Evolutionary conservation across 2,888 invertebrate genomes (phyloP).

Genomic region (Notocelia uddmanniana): DNA sequence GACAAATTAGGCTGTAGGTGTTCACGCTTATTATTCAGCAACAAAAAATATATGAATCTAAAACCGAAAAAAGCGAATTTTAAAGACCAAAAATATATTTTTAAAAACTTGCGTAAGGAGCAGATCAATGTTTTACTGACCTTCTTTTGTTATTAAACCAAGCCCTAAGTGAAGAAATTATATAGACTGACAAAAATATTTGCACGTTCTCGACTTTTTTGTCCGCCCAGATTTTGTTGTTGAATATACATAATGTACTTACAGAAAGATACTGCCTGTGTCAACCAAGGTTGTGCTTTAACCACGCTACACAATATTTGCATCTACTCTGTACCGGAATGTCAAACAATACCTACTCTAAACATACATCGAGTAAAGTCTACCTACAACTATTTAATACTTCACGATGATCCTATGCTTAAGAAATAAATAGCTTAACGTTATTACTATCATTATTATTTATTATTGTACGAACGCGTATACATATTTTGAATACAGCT

Average conservation of each 20-base stretch:
- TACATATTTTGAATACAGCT: constrained; percentile 84
- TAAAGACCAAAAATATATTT: too few relatives aligned
- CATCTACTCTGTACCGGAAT: constrained; percentile 44
- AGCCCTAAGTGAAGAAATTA: too few relatives aligned
- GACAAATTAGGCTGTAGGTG: not conserved
- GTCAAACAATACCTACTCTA: constrained; percentile 50
- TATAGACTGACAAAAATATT: too few relatives aligned
- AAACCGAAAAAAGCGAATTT: too few relatives aligned
- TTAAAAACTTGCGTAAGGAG: too few relatives aligned
- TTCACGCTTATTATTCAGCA: not conserved
- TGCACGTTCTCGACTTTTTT: not conserved
- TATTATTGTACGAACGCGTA: constrained; percentile 85
- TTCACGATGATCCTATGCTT: constrained; percentile 66
- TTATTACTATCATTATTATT: constrained; percentile 67
- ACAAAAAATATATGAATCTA: too few relatives aligned
- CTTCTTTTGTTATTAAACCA: too few relatives aligned
- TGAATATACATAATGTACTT: too few relatives aligned
- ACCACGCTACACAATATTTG: constrained; percentile 20
- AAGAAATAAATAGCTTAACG: constrained; percentile 77
- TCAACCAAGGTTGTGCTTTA: constrained; percentile 3
- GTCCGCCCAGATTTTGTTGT: not conserved
- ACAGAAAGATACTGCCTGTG: constrained; percentile 1
- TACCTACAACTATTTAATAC: constrained; percentile 64
- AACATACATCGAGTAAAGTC: constrained; percentile 63
- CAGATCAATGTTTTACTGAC: too few relatives aligned